A percentile compares a stretch with the other conserved stretches of the same genome.
Evolutionary conservation across 2,888 invertebrate species (phyloP).

Genomic region (Polyploca ridens): DNA sequence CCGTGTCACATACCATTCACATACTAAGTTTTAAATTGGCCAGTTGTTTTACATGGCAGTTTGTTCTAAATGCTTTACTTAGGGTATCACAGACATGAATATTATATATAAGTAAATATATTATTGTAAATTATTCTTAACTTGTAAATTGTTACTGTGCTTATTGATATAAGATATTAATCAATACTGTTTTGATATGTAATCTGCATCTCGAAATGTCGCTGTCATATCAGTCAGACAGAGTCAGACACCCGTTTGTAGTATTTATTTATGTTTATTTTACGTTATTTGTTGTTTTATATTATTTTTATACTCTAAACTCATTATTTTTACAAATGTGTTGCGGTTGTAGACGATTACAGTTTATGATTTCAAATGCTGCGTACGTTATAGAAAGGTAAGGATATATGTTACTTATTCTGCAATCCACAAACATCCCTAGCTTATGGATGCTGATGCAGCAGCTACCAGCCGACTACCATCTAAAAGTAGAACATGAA

Average conservation of each 20-base stretch:
- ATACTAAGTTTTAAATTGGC: not conserved
- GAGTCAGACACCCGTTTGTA: not conserved
- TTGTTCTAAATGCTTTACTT: not conserved
- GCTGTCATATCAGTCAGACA: not conserved
- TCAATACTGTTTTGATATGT: too few relatives aligned
- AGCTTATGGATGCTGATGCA: too few relatives aligned
- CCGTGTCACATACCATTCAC: too few relatives aligned
- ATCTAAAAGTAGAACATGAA: too few relatives aligned
- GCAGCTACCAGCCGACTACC: too few relatives aligned
- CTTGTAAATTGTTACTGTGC: too few relatives aligned
- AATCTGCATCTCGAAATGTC: too few relatives aligned
- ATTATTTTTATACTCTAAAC: slow-evolving; percentile 13
- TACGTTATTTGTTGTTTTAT: not conserved
- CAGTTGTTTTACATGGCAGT: not conserved
- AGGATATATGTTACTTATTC: slow-evolving; percentile 14
- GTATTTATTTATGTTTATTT: not conserved
- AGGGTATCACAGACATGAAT: not conserved
- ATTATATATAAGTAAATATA: not conserved
- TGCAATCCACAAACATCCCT: too few relatives aligned
- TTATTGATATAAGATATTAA: too few relatives aligned
- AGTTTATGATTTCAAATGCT: slow-evolving; percentile 32
- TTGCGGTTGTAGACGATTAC: slow-evolving; percentile 27
- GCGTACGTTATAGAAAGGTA: slow-evolving; percentile 51
- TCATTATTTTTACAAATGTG: slow-evolving; percentile 30
- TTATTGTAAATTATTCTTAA: too few relatives aligned